These are phyloP conservation scores for Papilio glaucus DNA, from an alignment of 1,140 invertebrate genomes.

Conservation along the genomic window DNA sequence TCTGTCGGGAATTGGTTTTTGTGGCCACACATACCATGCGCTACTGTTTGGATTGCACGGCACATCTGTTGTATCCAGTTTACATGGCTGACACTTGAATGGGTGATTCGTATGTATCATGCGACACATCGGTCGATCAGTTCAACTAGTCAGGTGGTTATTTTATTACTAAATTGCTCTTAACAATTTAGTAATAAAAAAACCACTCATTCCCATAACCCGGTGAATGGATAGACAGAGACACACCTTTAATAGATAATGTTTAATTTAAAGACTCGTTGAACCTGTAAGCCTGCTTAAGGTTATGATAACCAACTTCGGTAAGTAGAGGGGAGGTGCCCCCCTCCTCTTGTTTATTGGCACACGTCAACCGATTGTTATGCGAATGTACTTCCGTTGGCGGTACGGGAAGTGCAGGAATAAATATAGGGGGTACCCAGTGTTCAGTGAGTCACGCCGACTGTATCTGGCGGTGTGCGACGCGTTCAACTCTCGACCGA, in stretches of 20 bases:
- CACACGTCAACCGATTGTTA: constrained; percentile 1
- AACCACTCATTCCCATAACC: too few species aligned
- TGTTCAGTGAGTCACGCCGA: neutral
- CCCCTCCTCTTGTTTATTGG: neutral
- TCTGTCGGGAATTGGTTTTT: too few species aligned
- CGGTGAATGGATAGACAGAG: neutral
- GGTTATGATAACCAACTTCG: neutral
- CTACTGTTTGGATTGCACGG: too few species aligned
- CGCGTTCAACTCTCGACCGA: neutral
- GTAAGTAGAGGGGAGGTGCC: neutral
- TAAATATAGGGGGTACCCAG: neutral
- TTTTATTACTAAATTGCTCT: neutral
- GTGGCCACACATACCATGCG: too few species aligned
- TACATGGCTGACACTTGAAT: neutral
- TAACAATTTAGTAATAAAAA: too few species aligned
- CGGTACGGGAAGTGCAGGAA: neutral
- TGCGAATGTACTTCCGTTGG: constrained; percentile 8
- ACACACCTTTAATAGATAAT: neutral
- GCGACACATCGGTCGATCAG: neutral
- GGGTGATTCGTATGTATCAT: too few species aligned
- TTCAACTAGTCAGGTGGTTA: neutral
- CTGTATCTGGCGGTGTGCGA: neutral
- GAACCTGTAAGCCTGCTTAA: neutral
- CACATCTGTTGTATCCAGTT: constrained; percentile 10
- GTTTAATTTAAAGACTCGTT: too few species aligned